Evolutionary conservation across 1,140 invertebrate genomes (phyloP).

Genomic region (Pogonus chalceus): DNA sequence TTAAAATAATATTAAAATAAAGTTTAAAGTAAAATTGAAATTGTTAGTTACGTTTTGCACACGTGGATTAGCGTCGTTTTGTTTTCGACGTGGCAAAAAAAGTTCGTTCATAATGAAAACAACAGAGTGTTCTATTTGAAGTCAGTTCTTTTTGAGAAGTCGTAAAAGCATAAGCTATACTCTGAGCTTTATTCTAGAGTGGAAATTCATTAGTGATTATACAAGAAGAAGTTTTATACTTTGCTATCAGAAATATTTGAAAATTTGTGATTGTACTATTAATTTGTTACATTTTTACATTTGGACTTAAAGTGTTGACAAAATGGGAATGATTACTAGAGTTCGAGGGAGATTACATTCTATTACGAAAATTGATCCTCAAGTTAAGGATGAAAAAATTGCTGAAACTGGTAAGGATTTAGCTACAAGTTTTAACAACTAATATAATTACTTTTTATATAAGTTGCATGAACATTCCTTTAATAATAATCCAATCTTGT

Average conservation of each 20-base stretch:
- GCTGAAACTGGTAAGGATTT: constrained; percentile 48
- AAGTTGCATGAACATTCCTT: no score
- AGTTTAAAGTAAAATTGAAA: neutral
- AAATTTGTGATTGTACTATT: neutral
- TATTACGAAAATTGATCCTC: constrained; percentile 45
- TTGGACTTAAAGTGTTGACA: neutral
- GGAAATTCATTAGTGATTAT: no score
- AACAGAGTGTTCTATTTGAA: neutral
- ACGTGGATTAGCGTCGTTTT: neutral
- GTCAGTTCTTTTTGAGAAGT: neutral
- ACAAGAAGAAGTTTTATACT: no score
- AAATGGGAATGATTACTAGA: constrained; percentile 57
- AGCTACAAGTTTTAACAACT: neutral
- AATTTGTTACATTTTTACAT: neutral
- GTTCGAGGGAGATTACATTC: constrained; percentile 52
- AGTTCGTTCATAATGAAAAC: neutral
- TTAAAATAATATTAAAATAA: neutral
- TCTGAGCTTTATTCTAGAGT: no score
- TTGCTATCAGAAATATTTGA: no score
- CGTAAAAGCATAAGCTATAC: neutral
- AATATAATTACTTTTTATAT: neutral
- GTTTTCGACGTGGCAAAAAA: neutral
- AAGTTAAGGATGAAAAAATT: constrained; percentile 51
- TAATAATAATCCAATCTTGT: no score
- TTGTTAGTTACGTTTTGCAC: neutral